phyloP scores from a whole-genome alignment of 2,888 invertebrate genomes.

The Cheilosia impressa region DNA sequence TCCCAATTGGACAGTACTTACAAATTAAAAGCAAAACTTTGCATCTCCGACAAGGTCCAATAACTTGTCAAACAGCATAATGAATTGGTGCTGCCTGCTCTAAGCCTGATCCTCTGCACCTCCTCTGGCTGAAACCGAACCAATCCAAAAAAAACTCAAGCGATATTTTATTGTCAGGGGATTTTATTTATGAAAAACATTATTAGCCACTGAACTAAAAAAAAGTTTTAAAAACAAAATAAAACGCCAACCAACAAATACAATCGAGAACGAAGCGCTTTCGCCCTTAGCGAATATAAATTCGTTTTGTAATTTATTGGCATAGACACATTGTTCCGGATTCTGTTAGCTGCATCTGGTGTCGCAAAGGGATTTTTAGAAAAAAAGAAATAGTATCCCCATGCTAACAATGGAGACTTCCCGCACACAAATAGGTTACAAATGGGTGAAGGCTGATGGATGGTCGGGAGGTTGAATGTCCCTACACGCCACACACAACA shows the following conservation, averaged over 20 bases:
- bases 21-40: too few species aligned
- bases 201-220: conserved; percentile 11
- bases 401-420: conserved; percentile 22
- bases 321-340: conserved; percentile 63
- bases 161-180: conserved; percentile 48
- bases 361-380: conserved; percentile 46
- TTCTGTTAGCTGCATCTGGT: conserved; percentile 66
- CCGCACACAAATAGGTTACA: conserved; percentile 15
- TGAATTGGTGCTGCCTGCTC: too few species aligned
- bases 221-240: conserved; percentile 11
- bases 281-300: conserved; percentile 50
- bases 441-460: conserved; percentile 4
- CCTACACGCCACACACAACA: neutral
- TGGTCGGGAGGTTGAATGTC: neutral
- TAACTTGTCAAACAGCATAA: too few species aligned
- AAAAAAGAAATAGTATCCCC: conserved; percentile 4
- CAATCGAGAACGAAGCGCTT: too few species aligned
- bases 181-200: conserved; percentile 32
- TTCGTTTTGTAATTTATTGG: conserved; percentile 66
- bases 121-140: conserved; percentile 8
- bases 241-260: neutral
- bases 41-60: too few species aligned
- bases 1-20: too few species aligned
- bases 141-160: conserved; percentile 50
- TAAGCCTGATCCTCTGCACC: too few species aligned